Conservation (phyloP, 35 echinoderm and acorn worm species). For the Amphiura filiformis region DNA sequence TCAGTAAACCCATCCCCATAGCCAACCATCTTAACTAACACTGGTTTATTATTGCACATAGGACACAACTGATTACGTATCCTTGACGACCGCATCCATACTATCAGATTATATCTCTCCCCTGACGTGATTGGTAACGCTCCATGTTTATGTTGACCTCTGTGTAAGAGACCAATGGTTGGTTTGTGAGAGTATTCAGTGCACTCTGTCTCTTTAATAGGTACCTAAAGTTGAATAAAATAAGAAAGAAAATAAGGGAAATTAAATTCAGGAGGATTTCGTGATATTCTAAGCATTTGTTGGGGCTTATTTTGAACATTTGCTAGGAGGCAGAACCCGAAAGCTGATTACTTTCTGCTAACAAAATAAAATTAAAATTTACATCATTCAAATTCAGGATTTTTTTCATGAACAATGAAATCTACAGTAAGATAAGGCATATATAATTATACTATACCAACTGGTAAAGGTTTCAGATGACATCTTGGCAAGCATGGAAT, state of each 20-base stretch:
- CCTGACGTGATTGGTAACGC: constrained; percentile 74
- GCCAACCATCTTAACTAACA: constrained; percentile 68
- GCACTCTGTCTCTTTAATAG: constrained; percentile 49
- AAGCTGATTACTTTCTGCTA: no score
- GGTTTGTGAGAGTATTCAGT: constrained; percentile 63
- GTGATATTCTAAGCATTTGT: no score
- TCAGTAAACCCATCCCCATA: constrained; percentile 90
- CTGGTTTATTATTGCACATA: constrained; percentile 80
- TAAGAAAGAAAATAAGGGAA: background rate
- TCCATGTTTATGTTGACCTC: constrained; percentile 96
- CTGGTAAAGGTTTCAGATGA: no score
- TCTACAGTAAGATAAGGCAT: no score
- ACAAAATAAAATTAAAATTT: no score
- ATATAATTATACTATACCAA: no score
- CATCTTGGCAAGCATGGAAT: no score
- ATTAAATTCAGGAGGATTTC: background rate
- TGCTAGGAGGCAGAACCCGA: background rate
- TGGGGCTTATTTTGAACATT: no score
- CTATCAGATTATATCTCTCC: constrained; percentile 91
- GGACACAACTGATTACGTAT: constrained; percentile 82
- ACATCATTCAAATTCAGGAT: no score
- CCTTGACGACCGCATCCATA: constrained; percentile 94
- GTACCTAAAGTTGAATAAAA: constrained; percentile 46
- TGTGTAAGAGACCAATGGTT: constrained; percentile 79
- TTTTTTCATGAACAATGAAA: no score